Base-by-base conservation (phyloP, 2,113 vertebrate genomes). In the Zosterops borbonicus region DNA sequence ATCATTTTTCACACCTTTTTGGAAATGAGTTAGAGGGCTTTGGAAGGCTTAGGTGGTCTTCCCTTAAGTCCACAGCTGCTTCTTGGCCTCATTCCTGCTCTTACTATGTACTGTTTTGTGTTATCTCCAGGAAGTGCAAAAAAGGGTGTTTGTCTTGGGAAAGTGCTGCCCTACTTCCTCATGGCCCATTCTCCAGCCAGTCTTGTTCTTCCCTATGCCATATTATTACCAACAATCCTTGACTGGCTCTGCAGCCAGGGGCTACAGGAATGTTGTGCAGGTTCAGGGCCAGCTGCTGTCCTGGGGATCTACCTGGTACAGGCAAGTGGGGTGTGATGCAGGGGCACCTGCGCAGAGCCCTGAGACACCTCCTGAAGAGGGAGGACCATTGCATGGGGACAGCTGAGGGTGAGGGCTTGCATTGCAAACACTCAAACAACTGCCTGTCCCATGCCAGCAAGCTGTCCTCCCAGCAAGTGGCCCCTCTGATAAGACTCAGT, bases 381-480 rank as follows among this genome's bases (percentile, higher is more conserved):
- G 42, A 56, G 31, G 20, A 21, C 42, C 0, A 0, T 71, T 49
- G 58, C 25, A 27, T 2, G 16, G 25, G 56, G 12, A 41, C 42
- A 56, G 25, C 42, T 64, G 18, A 27, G 65, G 59, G 35, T 33
- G 42, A 58, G 27, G 50, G 14, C 27, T 50, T 58, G 50, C 37
- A 44, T 31, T 73, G 68, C 31, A 65, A 64, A 37, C 23, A 4
- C 22, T 37, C 50, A 50, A 5, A 58, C 25, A 24, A 15, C 35
- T 49, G 50, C 58, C 14, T 37, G 53, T 39, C 20, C 39, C 53
- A 31, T 68, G 62, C 62, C 17, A 47, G 39, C 29, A 60, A 68
- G 41, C 41, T 39, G 41, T 75, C 46, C 24, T 82, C 46, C 16
- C 46, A 31, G 29, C 17, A 62, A 62, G 14, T 55, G 47, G 9